phyloP scores from a whole-genome alignment of 2,888 invertebrate species.

The Phymatocera aterrima region DNA sequence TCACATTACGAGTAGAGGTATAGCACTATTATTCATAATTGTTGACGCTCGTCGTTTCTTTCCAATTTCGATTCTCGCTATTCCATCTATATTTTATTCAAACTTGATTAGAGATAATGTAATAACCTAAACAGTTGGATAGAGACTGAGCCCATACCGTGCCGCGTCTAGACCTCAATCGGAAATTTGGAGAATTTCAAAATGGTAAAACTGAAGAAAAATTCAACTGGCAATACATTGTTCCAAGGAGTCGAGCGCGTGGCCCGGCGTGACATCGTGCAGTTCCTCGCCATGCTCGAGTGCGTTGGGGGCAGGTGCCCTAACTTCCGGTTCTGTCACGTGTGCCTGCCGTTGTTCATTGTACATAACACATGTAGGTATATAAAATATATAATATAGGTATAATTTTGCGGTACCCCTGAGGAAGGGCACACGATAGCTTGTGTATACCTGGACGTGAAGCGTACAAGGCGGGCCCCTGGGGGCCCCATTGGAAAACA shows the following conservation, averaged over 20 bases:
- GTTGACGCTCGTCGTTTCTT: background rate
- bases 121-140: too few relatives aligned
- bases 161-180: too few relatives aligned
- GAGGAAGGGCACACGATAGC: slow-evolving; percentile 11
- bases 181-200: background rate
- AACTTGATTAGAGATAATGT: background rate
- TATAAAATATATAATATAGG: background rate
- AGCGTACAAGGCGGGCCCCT: background rate
- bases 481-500: background rate
- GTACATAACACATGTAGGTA: background rate
- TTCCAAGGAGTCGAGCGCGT: background rate
- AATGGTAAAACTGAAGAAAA: background rate
- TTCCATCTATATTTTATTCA: too few relatives aligned
- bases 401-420: background rate
- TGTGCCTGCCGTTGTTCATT: slow-evolving; percentile 7
- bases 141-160: too few relatives aligned
- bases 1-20: background rate
- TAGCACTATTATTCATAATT: background rate
- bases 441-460: background rate
- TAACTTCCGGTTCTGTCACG: slow-evolving; percentile 23
- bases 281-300: slow-evolving; percentile 28
- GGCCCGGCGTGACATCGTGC: background rate
- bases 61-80: too few relatives aligned
- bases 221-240: background rate
- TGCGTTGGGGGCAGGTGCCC: slow-evolving; percentile 40